phyloP scores from a whole-genome alignment of 2,113 vertebrate genomes.

The Oryzias celebensis region DNA sequence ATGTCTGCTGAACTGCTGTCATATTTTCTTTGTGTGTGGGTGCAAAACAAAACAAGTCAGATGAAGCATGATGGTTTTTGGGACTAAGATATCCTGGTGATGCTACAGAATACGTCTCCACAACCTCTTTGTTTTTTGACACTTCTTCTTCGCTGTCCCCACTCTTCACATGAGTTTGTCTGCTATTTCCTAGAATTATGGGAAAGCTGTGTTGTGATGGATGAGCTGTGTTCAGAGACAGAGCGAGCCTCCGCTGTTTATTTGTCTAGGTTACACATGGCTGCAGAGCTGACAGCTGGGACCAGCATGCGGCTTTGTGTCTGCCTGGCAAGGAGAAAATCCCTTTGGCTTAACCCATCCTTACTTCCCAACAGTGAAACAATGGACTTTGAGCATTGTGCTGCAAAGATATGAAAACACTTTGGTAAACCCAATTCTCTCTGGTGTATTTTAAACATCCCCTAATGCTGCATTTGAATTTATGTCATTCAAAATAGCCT shows the following conservation, averaged over 20 bases:
- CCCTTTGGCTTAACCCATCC: slow-evolving; percentile 16
- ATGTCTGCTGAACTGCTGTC: too few relatives aligned
- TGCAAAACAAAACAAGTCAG: too few relatives aligned
- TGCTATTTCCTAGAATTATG: slow-evolving; percentile 61
- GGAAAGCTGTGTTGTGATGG: slow-evolving; percentile 58
- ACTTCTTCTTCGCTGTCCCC: slow-evolving; percentile 31
- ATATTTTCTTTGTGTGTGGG: too few relatives aligned
- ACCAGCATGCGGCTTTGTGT: slow-evolving; percentile 39
- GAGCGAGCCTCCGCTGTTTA: slow-evolving; percentile 62
- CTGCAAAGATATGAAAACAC: too few relatives aligned
- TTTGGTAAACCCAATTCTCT: too few relatives aligned
- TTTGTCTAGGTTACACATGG: slow-evolving; percentile 63
- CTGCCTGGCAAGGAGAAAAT: slow-evolving; percentile 34
- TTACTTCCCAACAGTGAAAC: slow-evolving; percentile 17
- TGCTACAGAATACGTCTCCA: slow-evolving; percentile 33
- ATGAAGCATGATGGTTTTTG: slow-evolving; percentile 25
- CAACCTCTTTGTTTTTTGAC: slow-evolving; percentile 12
- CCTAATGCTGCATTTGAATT: too few relatives aligned
- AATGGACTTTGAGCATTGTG: too few relatives aligned
- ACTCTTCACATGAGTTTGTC: slow-evolving; percentile 44
- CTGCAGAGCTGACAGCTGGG: slow-evolving; percentile 63
- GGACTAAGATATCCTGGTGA: slow-evolving; percentile 53
- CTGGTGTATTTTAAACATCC: too few relatives aligned
- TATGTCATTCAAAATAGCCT: too few relatives aligned
- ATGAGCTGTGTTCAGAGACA: slow-evolving; percentile 61